phyloP scores from a whole-genome alignment of 2,888 invertebrate genomes.

The Desoria tigrina region DNA sequence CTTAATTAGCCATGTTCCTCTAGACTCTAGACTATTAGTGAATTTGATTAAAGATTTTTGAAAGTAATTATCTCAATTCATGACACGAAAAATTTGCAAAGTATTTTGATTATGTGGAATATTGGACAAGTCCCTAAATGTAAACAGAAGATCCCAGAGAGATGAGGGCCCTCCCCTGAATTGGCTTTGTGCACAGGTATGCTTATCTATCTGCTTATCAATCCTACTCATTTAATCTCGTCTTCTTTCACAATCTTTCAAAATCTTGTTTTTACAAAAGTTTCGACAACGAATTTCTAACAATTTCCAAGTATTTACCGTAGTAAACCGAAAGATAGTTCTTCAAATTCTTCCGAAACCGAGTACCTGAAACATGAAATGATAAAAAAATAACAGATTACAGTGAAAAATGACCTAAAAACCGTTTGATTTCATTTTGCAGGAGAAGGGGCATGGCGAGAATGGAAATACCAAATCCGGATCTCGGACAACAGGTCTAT shows the following conservation, averaged over 20 bases:
- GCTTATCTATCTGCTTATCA: conserved; percentile 45
- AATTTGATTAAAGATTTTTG: background rate
- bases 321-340: too few relatives aligned
- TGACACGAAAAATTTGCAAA: too few relatives aligned
- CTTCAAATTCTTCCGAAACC: too few relatives aligned
- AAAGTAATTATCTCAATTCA: background rate
- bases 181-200: conserved; percentile 54
- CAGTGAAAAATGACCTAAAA: background rate
- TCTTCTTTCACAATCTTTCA: conserved; percentile 1
- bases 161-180: conserved; percentile 28
- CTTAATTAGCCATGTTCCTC: too few relatives aligned
- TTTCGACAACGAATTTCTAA: too few relatives aligned
- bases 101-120: too few relatives aligned
- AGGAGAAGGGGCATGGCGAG: conserved; percentile 68
- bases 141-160: background rate
- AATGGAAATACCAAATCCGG: conserved; percentile 76
- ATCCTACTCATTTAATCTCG: conserved; percentile 26
- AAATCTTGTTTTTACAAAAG: too few relatives aligned
- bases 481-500: conserved; percentile 45
- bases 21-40: too few relatives aligned
- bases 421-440: conserved; percentile 29
- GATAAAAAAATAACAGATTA: too few relatives aligned
- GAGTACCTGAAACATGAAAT: too few relatives aligned
- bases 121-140: background rate
- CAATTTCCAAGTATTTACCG: too few relatives aligned